Conservation (phyloP, 2,888 invertebrate genomes). For the Chymomyza caudatula region DNA sequence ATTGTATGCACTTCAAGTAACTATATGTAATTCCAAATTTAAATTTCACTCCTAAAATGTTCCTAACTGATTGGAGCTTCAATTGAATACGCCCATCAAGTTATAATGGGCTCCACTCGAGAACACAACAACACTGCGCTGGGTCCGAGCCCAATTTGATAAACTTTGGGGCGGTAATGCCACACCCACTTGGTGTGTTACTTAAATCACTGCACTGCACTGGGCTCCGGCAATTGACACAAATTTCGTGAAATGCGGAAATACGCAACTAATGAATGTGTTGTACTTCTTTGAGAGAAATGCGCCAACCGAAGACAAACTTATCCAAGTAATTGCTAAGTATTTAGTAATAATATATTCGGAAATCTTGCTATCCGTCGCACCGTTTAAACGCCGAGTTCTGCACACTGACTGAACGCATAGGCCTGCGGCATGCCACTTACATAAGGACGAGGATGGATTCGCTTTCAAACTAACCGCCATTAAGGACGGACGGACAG, state of each 20-base stretch:
- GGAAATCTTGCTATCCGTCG: background rate
- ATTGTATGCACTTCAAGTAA: background rate
- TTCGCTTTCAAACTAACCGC: slow-evolving; percentile 44
- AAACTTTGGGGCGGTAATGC: slow-evolving; percentile 5
- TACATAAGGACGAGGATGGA: slow-evolving; percentile 36
- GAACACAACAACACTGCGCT: slow-evolving; percentile 20
- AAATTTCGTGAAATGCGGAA: slow-evolving; percentile 67
- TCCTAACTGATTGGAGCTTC: slow-evolving; percentile 61
- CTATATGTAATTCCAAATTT: background rate
- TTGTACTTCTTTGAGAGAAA: slow-evolving; percentile 19
- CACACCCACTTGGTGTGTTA: slow-evolving; percentile 15
- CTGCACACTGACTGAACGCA: slow-evolving; percentile 52
- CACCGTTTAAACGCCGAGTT: slow-evolving; percentile 39
- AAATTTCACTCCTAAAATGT: background rate
- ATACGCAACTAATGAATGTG: slow-evolving; percentile 51
- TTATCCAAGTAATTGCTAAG: background rate
- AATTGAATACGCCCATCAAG: slow-evolving; percentile 65
- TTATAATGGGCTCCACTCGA: slow-evolving; percentile 30
- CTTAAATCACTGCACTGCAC: slow-evolving; percentile 18
- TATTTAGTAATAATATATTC: background rate
- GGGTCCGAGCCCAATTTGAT: background rate
- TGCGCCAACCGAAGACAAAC: background rate
- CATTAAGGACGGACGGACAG: slow-evolving; percentile 43
- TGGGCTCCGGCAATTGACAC: slow-evolving; percentile 61
- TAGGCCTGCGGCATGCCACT: slow-evolving; percentile 21